Conservation (phyloP, 2,797 vertebrate species). For the Lutjanus campechanus region DNA sequence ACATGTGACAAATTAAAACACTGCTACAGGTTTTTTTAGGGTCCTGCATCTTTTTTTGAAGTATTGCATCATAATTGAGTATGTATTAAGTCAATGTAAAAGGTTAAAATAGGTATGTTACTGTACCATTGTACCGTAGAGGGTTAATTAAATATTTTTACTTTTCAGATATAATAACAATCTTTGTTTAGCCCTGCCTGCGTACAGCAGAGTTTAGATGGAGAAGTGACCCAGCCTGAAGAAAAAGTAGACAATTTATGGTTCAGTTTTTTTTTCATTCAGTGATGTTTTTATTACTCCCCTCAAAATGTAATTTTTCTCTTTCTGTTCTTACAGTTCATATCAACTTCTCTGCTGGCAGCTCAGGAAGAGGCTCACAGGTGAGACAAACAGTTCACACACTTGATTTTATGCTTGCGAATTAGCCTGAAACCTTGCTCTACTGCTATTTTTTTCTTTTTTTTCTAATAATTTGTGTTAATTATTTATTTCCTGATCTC, state of each 20-base stretch:
- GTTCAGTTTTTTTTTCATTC: neutral
- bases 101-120: no score
- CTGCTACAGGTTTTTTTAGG: no score
- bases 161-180: conserved; percentile 4
- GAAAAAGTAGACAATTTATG: neutral
- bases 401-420: conserved; percentile 12
- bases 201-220: neutral
- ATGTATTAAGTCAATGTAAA: no score
- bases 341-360: conserved; percentile 70
- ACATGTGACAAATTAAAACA: no score
- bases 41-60: no score
- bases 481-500: conserved; percentile 33
- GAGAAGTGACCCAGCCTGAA: conserved; percentile 1
- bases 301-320: conserved; percentile 21
- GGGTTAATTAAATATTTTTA: neutral
- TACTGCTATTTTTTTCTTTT: conserved; percentile 11
- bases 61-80: no score
- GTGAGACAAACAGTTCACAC: conserved; percentile 68
- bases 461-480: conserved; percentile 34
- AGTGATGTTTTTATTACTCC: no score
- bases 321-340: conserved; percentile 72
- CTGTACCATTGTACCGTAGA: no score
- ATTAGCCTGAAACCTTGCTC: conserved; percentile 1
- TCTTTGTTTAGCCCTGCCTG: neutral
- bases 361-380: conserved; percentile 75